Evolutionary conservation across 2,113 vertebrate species (phyloP).

Genomic region (Acanthisitta chloris): DNA sequence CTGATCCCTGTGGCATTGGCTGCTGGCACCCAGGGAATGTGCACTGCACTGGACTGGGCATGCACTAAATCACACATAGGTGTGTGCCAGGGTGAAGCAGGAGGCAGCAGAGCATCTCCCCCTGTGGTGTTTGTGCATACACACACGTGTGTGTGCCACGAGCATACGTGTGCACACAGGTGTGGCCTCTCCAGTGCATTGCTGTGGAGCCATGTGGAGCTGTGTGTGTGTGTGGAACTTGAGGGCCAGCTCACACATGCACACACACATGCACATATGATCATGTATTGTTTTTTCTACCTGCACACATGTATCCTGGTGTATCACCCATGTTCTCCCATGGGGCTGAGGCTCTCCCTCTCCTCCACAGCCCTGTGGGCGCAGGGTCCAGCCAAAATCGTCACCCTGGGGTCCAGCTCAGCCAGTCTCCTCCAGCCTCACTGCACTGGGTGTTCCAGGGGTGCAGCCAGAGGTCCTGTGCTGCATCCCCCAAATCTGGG

Average conservation of each 20-base stretch:
- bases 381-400: neutral
- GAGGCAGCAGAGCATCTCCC: neutral
- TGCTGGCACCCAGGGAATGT: neutral
- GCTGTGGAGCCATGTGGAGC: rapidly evolving
- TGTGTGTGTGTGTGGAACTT: too few species aligned
- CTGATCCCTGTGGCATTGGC: neutral
- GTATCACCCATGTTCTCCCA: rapidly evolving
- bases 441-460: too few species aligned
- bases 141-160: neutral
- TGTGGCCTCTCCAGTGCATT: neutral
- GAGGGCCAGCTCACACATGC: neutral
- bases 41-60: too few species aligned
- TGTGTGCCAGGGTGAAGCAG: neutral
- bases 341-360: neutral
- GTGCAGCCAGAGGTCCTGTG: neutral
- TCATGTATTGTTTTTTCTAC: neutral
- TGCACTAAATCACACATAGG: neutral
- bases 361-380: rapidly evolving
- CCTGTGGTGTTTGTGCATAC: neutral
- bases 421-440: too few species aligned
- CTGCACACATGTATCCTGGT: neutral
- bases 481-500: neutral
- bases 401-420: too few species aligned
- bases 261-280: rapidly evolving
- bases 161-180: neutral